A percentile compares a stretch with the other conserved stretches of the same genome.
These are phyloP conservation scores for Atherinomorus stipes DNA, from an alignment of 2,113 vertebrate species.

Conservation along the genomic window DNA sequence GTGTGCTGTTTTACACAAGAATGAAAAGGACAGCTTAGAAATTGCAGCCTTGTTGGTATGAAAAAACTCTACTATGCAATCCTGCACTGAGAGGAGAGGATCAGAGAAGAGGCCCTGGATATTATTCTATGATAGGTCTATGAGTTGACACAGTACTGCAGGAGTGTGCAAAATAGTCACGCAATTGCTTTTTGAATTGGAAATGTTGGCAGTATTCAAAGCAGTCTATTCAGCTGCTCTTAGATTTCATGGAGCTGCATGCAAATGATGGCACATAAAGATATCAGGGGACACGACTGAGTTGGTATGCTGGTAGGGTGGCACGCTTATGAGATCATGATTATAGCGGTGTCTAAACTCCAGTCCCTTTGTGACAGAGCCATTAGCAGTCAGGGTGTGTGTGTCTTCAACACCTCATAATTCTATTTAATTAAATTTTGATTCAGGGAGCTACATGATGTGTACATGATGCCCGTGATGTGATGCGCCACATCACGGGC, in stretches of 20 bases:
- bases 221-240: conserved; percentile 50
- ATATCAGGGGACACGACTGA: conserved; percentile 67
- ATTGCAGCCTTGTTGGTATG: conserved; percentile 42
- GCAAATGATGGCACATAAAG: conserved; percentile 60
- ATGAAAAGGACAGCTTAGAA: conserved; percentile 54
- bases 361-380: conserved; percentile 77
- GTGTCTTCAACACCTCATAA: no score
- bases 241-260: conserved; percentile 62
- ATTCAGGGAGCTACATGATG: no score
- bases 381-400: no score
- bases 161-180: conserved; percentile 54
- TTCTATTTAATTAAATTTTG: no score
- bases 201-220: conserved; percentile 62
- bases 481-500: no score
- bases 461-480: no score
- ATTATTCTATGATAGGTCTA: conserved; percentile 50
- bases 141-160: conserved; percentile 43
- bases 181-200: conserved; percentile 45
- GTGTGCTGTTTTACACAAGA: conserved; percentile 13
- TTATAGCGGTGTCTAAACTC: conserved; percentile 80
- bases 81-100: conserved; percentile 41
- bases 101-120: conserved; percentile 48
- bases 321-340: conserved; percentile 76
- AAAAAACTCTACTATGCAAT: conserved; percentile 54
- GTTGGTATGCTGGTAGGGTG: conserved; percentile 66